Base-by-base conservation (phyloP, 1,140 invertebrate species). In the Teleogryllus occipitalis region DNA sequence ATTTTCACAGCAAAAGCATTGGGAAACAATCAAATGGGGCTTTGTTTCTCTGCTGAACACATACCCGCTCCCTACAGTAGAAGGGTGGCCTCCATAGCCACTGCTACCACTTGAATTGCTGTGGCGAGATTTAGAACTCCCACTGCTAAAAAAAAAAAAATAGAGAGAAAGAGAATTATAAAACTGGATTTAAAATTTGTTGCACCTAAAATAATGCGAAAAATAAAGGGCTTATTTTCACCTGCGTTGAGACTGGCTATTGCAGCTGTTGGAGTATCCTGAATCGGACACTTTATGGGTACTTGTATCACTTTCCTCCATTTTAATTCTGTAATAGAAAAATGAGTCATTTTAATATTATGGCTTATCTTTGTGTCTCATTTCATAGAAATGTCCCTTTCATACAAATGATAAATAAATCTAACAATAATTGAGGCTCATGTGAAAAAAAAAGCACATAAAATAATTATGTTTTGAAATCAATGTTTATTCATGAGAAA, bases 201-300 rank as follows among this genome's bases (percentile, higher is more conserved):
- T 14, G 3, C 8, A 21, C 8, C 14, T 72, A n/a, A 78, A 14
- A n/a, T 39, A 39, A n/a, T 73, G 8, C 2, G 18, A 74, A 47
- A 8, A n/a, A 12, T n/a, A 18, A 1, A 18, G 18, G 8, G 8
- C n/a, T 14, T 12, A 78, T 47, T 8, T 47, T 47, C 83, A 94
- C 92, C 93, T 94, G 82, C 90, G 87, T 82, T 92, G 90, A 2
- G 92, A 93, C 83, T 93, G 92, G 80, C 91, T 93, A 85, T 93
- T 93, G 85, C 90, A 93, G 81, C 91, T 93, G 82, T 92, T 93
- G 0, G 92, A 93, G 84, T 94, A 94, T 3, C 90, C 93, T 14
- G 93, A 94, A 87, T 94, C 93, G 0, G 92, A 93, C 72, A 92
- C 87, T 83, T 93, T 93, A 0, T 90, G 90, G 82, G 89, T 88